Evolutionary conservation across 2,888 invertebrate species (phyloP).

Genomic region (Microchrysa polita): DNA sequence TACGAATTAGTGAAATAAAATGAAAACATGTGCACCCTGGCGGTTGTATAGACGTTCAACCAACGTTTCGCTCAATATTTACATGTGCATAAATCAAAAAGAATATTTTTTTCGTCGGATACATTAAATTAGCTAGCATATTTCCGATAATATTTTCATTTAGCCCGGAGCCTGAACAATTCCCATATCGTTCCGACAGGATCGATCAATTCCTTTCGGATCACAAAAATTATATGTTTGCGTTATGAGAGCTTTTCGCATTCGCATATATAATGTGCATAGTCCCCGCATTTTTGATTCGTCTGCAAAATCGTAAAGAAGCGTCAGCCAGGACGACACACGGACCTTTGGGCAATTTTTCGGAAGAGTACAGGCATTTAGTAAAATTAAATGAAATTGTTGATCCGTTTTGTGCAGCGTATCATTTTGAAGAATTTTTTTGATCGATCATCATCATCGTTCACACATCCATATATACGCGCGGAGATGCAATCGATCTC

Average conservation of each 20-base stretch:
- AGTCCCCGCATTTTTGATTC: slow-evolving; percentile 11
- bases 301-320: not conserved
- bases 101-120: slow-evolving; percentile 10
- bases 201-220: slow-evolving; percentile 25
- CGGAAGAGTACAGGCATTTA: slow-evolving; percentile 41
- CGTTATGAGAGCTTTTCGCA: not conserved
- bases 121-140: slow-evolving; percentile 35
- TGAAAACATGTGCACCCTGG: not conserved
- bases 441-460: slow-evolving; percentile 37
- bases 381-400: slow-evolving; percentile 44
- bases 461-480: not conserved
- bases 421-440: slow-evolving; percentile 40
- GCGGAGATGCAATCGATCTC: slow-evolving; percentile 4
- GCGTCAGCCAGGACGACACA: not conserved
- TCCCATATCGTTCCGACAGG: slow-evolving; percentile 42
- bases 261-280: not conserved
- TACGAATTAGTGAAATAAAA: not conserved
- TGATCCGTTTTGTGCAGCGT: slow-evolving; percentile 40
- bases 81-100: slow-evolving; percentile 38
- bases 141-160: slow-evolving; percentile 40
- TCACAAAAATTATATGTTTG: slow-evolving; percentile 8
- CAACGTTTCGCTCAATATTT: not conserved
- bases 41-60: not conserved
- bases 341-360: slow-evolving; percentile 27
- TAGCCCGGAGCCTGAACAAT: slow-evolving; percentile 19